Evolutionary conservation across 2,797 vertebrate species (phyloP), one percentile per base, ranked within the genome.

Genomic region (Mallotus villosus): DNA sequence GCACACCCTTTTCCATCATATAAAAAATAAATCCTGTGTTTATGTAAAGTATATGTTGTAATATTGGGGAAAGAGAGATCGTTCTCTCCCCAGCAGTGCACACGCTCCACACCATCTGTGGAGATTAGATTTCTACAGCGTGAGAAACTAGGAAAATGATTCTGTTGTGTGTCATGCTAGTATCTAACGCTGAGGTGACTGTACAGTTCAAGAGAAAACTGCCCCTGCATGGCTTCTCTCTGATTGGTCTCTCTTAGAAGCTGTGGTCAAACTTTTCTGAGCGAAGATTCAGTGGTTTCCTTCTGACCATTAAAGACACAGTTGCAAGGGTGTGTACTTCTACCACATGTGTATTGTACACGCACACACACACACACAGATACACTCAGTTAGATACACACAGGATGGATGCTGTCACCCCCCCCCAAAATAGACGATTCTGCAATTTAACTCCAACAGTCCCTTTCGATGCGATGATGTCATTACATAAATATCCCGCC

Each of bases 351-450:
- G 25, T 27, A 59, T 34, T 37, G 60, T 12, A 46, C 46, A 21
- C 62, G 63, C 32, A 59, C 57, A 63, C 25, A 22, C 49, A 58
- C 51, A 53, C 60, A 60, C 61, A 21, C 51, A 51, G 19, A 49
- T 21, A 63, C 29, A 22, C 8, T 29, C 49, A 61, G 37, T 19
- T 57, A 66, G 14, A 66, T 41, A 66, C n/a, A 24, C 17, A 58
- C 29, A 24, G 61, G 37, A 73, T 59, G 63, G 60, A 78, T 51
- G 65, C 17, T 68, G 70, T 80, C 63, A 74, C 67, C 4, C 22
- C 17, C 34, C 5, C 73, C 73, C 59, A 55, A 80, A 84, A 81
- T 79, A 84, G 32, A 49, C 32, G 58, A 34, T 21, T 55, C 34
- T n/a, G 16, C 71, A 75, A 81, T 72, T 72, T 71, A 17, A 5